These are phyloP conservation scores for Platichthys stellatus DNA, from an alignment of 2,113 vertebrate genomes.

Conservation along the genomic window DNA sequence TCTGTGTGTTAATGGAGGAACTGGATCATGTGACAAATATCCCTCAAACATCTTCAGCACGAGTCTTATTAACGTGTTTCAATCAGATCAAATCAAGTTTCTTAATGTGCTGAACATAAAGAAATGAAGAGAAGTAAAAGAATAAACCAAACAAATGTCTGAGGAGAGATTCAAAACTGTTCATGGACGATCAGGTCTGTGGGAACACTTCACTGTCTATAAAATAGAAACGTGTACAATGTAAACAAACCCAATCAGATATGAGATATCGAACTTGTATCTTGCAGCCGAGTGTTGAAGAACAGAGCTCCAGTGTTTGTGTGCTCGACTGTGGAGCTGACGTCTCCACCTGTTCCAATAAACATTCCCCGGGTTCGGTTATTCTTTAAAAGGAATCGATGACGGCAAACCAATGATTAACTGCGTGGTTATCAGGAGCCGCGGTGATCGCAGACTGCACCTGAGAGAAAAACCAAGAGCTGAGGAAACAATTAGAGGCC, in stretches of 20 bases:
- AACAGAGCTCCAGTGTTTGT: no score
- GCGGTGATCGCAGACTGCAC: background rate
- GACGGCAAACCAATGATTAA: conserved; percentile 13
- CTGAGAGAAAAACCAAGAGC: background rate
- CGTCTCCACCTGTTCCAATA: background rate
- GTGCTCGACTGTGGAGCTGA: background rate
- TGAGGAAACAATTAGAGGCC: background rate
- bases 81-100: no score
- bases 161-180: no score
- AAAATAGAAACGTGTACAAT: no score
- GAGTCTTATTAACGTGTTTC: background rate
- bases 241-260: no score
- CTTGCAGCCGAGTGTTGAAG: no score
- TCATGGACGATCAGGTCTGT: no score
- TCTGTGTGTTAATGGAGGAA: conserved; percentile 1
- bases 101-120: no score
- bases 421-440: conserved; percentile 2
- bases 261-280: no score
- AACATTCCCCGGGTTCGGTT: background rate
- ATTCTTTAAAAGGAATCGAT: background rate
- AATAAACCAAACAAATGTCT: no score
- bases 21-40: background rate
- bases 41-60: background rate
- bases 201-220: no score
- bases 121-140: no score